Percentiles rank a stretch among this genome's conserved stretches.
These are phyloP conservation scores for Pygoscelis antarcticus DNA, from an alignment of 2,113 vertebrate genomes.

Conservation along the genomic window DNA sequence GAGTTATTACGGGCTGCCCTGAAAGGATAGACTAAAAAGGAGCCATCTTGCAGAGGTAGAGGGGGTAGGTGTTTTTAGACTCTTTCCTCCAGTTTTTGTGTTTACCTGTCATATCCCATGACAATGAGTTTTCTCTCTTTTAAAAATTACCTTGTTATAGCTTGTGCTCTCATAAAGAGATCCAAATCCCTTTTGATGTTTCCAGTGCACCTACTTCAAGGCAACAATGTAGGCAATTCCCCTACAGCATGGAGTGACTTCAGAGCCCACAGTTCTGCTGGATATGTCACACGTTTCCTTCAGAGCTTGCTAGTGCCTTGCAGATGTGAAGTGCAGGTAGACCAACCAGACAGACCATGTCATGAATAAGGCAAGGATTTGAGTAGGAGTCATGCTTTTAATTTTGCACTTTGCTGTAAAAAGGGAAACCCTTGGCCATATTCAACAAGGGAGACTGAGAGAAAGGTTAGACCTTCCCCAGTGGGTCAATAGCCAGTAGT, in stretches of 20 bases:
- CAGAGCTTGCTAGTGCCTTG: neutral
- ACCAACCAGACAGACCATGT: neutral
- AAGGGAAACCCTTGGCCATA: neutral
- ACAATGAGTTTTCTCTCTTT: neutral
- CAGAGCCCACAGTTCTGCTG: neutral
- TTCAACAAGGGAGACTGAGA: neutral
- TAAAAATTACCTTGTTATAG: neutral
- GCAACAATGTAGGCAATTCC: neutral
- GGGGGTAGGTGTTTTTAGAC: neutral
- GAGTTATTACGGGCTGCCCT: neutral
- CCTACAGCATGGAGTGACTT: rapidly evolving
- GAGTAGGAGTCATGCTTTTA: neutral
- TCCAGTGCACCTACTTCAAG: neutral
- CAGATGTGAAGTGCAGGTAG: rapidly evolving
- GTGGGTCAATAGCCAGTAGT: neutral
- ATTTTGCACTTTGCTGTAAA: neutral
- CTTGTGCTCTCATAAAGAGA: neutral
- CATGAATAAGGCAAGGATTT: neutral
- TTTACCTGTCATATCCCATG: neutral
- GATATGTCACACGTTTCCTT: rapidly evolving
- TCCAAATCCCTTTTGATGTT: neutral
- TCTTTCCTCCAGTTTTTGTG: neutral
- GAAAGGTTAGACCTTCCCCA: neutral
- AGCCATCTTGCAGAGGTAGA: neutral
- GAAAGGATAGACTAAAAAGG: neutral